Evolutionary conservation across 2,113 vertebrate genomes (phyloP), one percentile per base, ranked within the genome.

Genomic region (Cyanoderma ruficeps): DNA sequence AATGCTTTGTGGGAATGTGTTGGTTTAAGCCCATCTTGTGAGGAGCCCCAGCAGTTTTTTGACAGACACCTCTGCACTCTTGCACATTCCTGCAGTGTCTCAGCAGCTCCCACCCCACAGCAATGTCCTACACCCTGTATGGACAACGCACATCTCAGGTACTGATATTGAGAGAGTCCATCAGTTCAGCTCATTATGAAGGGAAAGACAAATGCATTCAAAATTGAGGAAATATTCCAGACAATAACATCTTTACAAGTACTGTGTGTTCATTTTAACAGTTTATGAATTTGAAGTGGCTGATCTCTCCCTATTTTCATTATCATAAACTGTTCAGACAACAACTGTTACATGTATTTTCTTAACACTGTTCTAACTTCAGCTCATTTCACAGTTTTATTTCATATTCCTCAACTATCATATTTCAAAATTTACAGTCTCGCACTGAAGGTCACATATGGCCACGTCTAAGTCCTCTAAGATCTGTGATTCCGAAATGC

Each of bases 131-230:
- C 23, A n/a, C 16, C 64, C 56, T 7, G 6, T 2, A 27, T 5
- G 47, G 68, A 53, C 65, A 47, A 17, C 7, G 16, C 75, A 28
- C 46, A 24, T 9, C 87, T 75, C 77, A 44, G 46, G 18, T 46
- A 28, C 57, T 52, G 49, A 24, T 49, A 53, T 1, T 4, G 50
- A 30, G 42, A 89, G 46, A 76, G 33, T 35, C 69, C 79, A 74
- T 53, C 76, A 35, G 25, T 56, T 30, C 15, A 72, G 74, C 44
- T 91, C 61, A 71, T 50, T 35, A n/a, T 11, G 30, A 92, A 81
- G 56, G 50, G 75, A 63, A 76, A 95, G 57, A 82, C 46, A 80
- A 83, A 83, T 30, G 47, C 67, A 79, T 57, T 37, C 82, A 90
- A 86, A 90, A 88, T 10, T 86, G 61, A 68, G 74, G 25, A 78